phyloP scores from a whole-genome alignment of 2,888 invertebrate genomes.

The Campoplex nolae region DNA sequence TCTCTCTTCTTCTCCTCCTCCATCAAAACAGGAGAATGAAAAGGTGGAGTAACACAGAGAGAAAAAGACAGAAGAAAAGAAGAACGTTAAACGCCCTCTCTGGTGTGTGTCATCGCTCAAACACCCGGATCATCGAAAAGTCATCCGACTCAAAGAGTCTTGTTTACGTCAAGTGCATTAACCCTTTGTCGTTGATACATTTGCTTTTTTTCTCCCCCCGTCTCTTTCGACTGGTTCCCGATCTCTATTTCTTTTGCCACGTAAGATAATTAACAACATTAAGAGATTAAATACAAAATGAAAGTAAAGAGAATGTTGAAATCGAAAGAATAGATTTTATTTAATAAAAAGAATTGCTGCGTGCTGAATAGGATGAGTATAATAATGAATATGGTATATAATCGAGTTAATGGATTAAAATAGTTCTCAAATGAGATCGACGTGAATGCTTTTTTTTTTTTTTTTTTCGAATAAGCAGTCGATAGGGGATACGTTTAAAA shows the following conservation, averaged over 20 bases:
- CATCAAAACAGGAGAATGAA: constrained; percentile 19
- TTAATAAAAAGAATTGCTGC: not conserved
- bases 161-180: constrained; percentile 45
- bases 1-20: constrained; percentile 1
- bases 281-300: not conserved
- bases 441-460: not conserved
- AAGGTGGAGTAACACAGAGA: constrained; percentile 1
- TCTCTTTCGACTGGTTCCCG: not conserved
- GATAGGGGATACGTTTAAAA: not conserved
- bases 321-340: not conserved
- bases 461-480: not conserved
- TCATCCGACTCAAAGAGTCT: constrained; percentile 28
- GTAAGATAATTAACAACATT: constrained; percentile 10
- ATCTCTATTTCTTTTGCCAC: not conserved
- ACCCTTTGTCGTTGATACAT: constrained; percentile 38
- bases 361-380: not conserved
- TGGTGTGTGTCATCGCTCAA: constrained; percentile 32
- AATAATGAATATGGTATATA: not conserved
- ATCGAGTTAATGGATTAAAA: constrained; percentile 8
- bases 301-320: constrained; percentile 1
- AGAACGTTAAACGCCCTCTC: constrained; percentile 22
- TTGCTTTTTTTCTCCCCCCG: not conserved
- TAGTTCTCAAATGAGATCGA: not conserved
- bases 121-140: constrained; percentile 49
- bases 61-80: not conserved